Evolutionary conservation across 2,888 invertebrate genomes (phyloP).

Genomic region (Netelia inedita): DNA sequence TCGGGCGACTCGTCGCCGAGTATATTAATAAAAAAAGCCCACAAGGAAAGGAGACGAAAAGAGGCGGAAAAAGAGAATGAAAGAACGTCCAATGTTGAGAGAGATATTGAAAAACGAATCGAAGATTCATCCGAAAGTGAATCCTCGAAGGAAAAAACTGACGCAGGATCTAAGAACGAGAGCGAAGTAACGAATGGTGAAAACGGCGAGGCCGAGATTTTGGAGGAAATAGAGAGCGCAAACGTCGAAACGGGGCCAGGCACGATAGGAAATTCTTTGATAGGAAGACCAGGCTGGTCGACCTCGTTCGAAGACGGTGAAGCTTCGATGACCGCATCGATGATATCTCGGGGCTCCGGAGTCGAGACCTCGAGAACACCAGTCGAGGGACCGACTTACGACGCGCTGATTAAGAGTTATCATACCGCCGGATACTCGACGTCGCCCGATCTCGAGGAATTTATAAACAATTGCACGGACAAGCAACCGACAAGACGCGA

Average conservation of each 20-base stretch:
- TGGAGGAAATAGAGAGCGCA: conserved; percentile 61
- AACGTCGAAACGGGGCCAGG: conserved; percentile 71
- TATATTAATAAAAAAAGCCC: conserved; percentile 33
- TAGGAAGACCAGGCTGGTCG: conserved; percentile 89
- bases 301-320: conserved; percentile 87
- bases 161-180: conserved; percentile 15
- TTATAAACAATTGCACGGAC: conserved; percentile 82
- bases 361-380: conserved; percentile 83
- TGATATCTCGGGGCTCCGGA: conserved; percentile 86
- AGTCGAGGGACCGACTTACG: conserved; percentile 86
- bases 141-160: neutral
- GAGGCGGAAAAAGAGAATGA: conserved; percentile 4
- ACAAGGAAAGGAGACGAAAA: conserved; percentile 44
- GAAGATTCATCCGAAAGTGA: neutral
- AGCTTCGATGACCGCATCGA: conserved; percentile 86
- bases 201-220: neutral
- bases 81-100: neutral
- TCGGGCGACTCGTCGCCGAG: conserved; percentile 19
- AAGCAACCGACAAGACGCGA: conserved; percentile 65
- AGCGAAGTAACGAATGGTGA: conserved; percentile 23
- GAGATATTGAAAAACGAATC: conserved; percentile 18
- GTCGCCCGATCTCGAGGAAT: conserved; percentile 88
- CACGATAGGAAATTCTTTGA: conserved; percentile 88
- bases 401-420: conserved; percentile 88
- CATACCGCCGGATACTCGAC: conserved; percentile 85